Percentiles rank a stretch among this genome's conserved stretches.
Conservation (phyloP, 2,888 invertebrate species). For the Phengaris arion region DNA sequence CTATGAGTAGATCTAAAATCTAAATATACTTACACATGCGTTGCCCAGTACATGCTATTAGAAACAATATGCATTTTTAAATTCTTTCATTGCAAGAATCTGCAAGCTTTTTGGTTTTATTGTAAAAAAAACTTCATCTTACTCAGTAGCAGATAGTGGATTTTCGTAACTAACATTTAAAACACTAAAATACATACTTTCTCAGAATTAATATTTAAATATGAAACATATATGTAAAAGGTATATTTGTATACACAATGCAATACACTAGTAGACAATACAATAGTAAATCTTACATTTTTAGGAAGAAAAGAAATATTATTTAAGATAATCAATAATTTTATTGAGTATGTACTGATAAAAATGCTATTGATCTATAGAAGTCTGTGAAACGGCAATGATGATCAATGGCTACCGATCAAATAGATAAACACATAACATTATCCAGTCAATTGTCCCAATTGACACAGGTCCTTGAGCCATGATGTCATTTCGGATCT, state of each 20-base stretch:
- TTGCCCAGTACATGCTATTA: not conserved
- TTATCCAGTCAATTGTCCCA: slow-evolving; percentile 31
- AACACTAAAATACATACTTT: not conserved
- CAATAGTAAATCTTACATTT: too few relatives aligned
- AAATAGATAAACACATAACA: not conserved
- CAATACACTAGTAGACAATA: too few relatives aligned
- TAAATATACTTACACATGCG: not conserved
- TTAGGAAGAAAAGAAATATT: too few relatives aligned
- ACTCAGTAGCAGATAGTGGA: not conserved
- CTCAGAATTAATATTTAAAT: not conserved
- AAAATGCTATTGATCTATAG: too few relatives aligned
- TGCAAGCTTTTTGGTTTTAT: not conserved
- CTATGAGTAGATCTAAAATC: not conserved
- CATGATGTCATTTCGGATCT: slow-evolving; percentile 44
- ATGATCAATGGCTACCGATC: not conserved
- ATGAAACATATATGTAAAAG: too few relatives aligned
- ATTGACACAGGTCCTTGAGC: slow-evolving; percentile 37
- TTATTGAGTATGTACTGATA: too few relatives aligned
- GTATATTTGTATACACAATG: too few relatives aligned
- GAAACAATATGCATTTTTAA: not conserved
- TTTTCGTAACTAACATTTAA: not conserved
- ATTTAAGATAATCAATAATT: too few relatives aligned
- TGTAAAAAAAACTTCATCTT: not conserved
- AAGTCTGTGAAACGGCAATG: not conserved
- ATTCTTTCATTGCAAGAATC: not conserved